Conservation (phyloP, 2,113 vertebrate genomes). For the Morone chrysops region DNA sequence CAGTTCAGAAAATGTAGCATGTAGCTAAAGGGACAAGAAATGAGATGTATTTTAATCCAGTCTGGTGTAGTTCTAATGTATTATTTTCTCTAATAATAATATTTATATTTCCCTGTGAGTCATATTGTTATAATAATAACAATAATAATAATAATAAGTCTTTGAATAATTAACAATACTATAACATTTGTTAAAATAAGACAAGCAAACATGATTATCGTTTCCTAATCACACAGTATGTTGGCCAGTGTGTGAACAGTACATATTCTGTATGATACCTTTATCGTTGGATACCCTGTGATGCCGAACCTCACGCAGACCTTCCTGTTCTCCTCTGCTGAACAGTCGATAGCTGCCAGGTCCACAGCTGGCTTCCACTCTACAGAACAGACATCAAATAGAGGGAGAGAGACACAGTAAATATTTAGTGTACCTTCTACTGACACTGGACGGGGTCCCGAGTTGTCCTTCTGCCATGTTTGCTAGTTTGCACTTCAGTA, state of each 20-base stretch:
- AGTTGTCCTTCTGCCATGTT: neutral
- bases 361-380: slow-evolving; percentile 86
- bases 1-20: neutral
- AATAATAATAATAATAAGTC: neutral
- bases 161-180: neutral
- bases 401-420: slow-evolving; percentile 26
- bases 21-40: neutral
- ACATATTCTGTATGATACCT: slow-evolving; percentile 60
- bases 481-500: slow-evolving; percentile 2
- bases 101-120: too few relatives aligned
- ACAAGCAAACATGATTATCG: neutral
- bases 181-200: neutral
- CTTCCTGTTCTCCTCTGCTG: slow-evolving; percentile 59
- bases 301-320: slow-evolving; percentile 74
- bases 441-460: neutral
- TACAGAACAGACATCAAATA: slow-evolving; percentile 59
- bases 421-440: slow-evolving; percentile 44
- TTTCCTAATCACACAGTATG: neutral
- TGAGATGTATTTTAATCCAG: neutral
- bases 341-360: slow-evolving; percentile 84
- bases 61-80: slow-evolving; percentile 1
- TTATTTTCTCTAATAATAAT: neutral
- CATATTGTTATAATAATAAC: too few relatives aligned
- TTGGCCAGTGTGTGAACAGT: neutral
- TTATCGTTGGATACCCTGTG: slow-evolving; percentile 80